These are phyloP conservation scores for Empidonax traillii DNA, from an alignment of 2,113 vertebrate genomes.

Conservation along the genomic window DNA sequence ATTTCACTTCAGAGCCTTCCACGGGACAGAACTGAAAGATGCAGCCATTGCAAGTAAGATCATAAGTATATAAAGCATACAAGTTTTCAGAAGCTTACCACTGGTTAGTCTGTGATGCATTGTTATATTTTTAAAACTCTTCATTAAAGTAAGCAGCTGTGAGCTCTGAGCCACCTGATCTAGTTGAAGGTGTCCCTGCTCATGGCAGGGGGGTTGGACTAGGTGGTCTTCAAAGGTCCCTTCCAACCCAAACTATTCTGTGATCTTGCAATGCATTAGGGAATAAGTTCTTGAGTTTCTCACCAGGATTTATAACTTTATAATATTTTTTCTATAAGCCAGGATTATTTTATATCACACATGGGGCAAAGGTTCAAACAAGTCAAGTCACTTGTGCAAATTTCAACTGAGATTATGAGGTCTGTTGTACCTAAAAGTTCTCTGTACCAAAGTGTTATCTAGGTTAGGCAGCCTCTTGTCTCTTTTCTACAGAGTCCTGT, in stretches of 20 bases:
- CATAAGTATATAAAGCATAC: neutral
- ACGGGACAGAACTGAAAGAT: neutral
- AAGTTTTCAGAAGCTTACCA: neutral
- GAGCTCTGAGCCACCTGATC: neutral
- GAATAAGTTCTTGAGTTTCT: neutral
- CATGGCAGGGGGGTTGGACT: too few species aligned
- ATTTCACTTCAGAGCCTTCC: neutral
- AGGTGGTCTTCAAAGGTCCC: neutral
- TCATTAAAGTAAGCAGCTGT: neutral
- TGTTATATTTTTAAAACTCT: neutral
- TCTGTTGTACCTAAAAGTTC: neutral
- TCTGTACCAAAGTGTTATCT: neutral
- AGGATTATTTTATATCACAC: neutral
- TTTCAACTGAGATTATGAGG: neutral
- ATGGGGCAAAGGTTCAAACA: neutral
- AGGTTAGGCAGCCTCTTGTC: neutral
- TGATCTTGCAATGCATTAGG: neutral
- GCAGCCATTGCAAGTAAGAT: neutral
- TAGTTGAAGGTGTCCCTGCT: neutral
- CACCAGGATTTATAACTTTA: neutral
- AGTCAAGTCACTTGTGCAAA: neutral
- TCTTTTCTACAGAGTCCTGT: neutral
- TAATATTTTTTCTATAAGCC: neutral
- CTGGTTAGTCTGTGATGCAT: neutral
- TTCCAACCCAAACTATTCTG: neutral